Percentiles rank a stretch among this genome's conserved stretches.
phyloP scores from a whole-genome alignment of 2,888 invertebrate genomes.

The Coelogynopora nodosa region DNA sequence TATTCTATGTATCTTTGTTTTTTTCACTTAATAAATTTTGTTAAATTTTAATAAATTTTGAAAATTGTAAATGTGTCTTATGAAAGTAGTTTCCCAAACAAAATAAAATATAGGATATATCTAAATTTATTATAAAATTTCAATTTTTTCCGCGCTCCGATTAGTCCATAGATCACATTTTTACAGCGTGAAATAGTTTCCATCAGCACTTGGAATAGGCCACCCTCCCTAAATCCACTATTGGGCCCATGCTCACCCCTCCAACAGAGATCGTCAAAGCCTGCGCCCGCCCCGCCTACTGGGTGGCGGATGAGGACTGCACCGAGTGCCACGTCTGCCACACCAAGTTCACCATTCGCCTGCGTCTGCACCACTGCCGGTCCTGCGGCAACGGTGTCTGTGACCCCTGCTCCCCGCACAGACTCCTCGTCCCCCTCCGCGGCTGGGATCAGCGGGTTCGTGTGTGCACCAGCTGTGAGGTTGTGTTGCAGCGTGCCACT shows the following conservation, averaged over 20 bases:
- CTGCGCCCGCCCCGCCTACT: slow-evolving; percentile 73
- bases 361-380: slow-evolving; percentile 69
- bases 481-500: neutral
- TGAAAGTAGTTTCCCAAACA: no score
- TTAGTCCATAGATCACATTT: no score
- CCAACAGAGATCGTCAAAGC: slow-evolving; percentile 66
- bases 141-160: no score
- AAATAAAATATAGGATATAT: no score
- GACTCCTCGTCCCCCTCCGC: slow-evolving; percentile 60
- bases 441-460: slow-evolving; percentile 65
- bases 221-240: neutral
- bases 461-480: slow-evolving; percentile 60
- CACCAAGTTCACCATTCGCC: slow-evolving; percentile 63
- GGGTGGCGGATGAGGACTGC: slow-evolving; percentile 74
- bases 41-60: no score
- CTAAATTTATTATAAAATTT: no score
- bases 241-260: no score
- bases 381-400: slow-evolving; percentile 73
- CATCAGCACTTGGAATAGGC: no score
- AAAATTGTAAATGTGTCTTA: no score
- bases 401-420: slow-evolving; percentile 62
- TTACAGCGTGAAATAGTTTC: no score
- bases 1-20: no score
- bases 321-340: slow-evolving; percentile 69
- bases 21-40: no score